Percentiles rank a stretch among this genome's conserved stretches.
These are phyloP conservation scores for Desmodus rotundus DNA, from an alignment of 2,113 vertebrate genomes.

Conservation along the genomic window DNA sequence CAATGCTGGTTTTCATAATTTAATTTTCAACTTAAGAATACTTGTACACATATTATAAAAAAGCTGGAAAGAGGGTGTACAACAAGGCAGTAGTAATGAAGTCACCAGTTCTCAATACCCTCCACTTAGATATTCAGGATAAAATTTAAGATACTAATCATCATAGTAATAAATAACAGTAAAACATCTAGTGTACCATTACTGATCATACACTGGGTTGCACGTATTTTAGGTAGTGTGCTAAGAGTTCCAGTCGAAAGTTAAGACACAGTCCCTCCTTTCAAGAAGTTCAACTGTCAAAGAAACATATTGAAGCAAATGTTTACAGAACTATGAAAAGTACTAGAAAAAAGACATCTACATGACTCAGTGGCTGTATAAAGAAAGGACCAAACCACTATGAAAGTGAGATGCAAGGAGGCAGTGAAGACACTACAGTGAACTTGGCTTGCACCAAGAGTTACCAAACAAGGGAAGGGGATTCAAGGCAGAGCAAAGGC, in stretches of 20 bases:
- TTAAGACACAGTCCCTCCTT: neutral
- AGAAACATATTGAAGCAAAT: neutral
- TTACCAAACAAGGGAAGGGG: neutral
- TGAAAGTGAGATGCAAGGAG: neutral
- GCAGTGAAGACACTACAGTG: neutral
- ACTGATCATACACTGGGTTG: neutral
- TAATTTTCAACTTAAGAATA: slow-evolving; percentile 10
- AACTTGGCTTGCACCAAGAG: neutral
- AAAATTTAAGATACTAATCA: neutral
- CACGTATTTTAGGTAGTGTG: neutral
- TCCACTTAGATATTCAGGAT: neutral
- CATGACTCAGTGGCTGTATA: neutral
- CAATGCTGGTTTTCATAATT: slow-evolving; percentile 5
- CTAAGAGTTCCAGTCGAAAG: neutral
- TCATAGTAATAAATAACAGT: neutral
- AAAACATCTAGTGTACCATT: neutral
- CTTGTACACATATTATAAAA: neutral
- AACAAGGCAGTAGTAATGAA: neutral
- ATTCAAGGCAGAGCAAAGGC: neutral
- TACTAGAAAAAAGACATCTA: neutral
- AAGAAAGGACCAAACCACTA: neutral
- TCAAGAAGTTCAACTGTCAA: neutral
- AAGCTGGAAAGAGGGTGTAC: neutral
- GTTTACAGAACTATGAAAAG: neutral
- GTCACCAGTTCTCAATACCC: neutral